phyloP scores from a whole-genome alignment of 2,113 vertebrate genomes.

The Bubalus kerabau region DNA sequence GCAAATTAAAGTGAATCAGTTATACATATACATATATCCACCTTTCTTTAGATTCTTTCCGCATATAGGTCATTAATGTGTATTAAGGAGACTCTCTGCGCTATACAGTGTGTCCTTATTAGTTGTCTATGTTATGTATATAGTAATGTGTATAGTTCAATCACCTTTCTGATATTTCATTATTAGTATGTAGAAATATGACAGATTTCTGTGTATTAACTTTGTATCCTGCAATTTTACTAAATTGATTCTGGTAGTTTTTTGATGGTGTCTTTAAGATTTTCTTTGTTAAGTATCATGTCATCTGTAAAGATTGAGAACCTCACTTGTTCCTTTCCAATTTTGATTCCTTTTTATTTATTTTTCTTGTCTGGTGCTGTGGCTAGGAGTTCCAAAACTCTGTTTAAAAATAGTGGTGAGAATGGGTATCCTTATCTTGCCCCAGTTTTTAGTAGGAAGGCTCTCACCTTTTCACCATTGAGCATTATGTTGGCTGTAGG shows the following conservation, averaged over 20 bases:
- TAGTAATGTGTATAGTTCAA: background rate
- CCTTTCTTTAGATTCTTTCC: background rate
- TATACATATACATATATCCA: background rate
- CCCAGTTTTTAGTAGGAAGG: background rate
- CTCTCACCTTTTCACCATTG: background rate
- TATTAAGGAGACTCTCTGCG: background rate
- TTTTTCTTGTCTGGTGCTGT: background rate
- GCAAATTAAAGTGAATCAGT: background rate
- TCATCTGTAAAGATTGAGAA: background rate
- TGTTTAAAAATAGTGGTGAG: background rate
- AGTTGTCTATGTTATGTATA: background rate
- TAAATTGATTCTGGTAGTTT: background rate
- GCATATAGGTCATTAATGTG: background rate
- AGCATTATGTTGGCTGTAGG: background rate
- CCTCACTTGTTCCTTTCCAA: background rate
- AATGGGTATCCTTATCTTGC: background rate
- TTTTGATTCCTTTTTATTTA: background rate
- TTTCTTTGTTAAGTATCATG: background rate
- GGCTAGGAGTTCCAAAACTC: background rate
- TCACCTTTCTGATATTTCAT: background rate
- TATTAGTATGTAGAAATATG: background rate
- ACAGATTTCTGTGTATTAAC: background rate
- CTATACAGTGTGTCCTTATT: background rate
- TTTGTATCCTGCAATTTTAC: background rate
- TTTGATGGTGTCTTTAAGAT: background rate